These are phyloP conservation scores for Odontothrips loti DNA, from an alignment of 2,888 invertebrate genomes.

Conservation along the genomic window DNA sequence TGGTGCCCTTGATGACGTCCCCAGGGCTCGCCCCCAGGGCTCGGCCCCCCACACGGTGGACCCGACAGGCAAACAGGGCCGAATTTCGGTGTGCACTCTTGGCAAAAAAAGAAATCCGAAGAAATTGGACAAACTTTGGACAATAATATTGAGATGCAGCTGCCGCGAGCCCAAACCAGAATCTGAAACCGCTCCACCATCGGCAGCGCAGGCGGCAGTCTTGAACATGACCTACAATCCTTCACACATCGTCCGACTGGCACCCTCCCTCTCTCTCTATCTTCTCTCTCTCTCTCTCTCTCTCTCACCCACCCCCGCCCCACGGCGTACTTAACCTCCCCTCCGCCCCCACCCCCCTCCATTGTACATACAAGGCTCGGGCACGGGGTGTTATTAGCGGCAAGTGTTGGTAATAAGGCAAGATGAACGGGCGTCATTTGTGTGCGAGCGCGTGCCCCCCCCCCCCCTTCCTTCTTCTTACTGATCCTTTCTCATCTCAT, in stretches of 20 bases:
- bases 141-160: no score
- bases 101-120: no score
- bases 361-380: background rate
- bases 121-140: no score
- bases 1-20: no score
- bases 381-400: background rate
- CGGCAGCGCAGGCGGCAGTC: no score
- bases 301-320: background rate
- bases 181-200: no score
- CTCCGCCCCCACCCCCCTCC: background rate
- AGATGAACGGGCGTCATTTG: slow-evolving; percentile 13
- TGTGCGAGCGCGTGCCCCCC: background rate
- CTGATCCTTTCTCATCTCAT: slow-evolving; percentile 9
- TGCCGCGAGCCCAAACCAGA: no score
- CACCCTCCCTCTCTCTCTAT: background rate
- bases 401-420: slow-evolving; percentile 26
- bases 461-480: background rate
- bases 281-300: background rate
- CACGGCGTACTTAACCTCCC: background rate
- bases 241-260: background rate
- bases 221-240: no score
- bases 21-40: no score
- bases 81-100: no score
- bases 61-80: no score
- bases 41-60: no score